phyloP scores from a whole-genome alignment of 2,888 invertebrate genomes.

The Campoletis raptor region DNA sequence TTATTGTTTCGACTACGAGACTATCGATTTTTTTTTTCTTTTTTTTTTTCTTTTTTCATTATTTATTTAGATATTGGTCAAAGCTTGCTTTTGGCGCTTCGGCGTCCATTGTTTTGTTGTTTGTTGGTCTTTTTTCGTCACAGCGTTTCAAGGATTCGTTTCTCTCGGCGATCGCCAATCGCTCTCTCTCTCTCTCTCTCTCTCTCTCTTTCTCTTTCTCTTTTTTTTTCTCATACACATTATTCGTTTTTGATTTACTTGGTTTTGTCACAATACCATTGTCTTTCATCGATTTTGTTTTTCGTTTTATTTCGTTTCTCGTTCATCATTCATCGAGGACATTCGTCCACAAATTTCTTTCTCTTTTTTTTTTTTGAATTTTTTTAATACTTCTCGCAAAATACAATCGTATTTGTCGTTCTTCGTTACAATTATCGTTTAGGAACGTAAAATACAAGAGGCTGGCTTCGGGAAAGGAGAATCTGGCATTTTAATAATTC shows the following conservation, averaged over 20 bases:
- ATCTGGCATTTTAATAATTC: conserved; percentile 36
- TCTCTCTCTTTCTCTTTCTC: conserved; percentile 9
- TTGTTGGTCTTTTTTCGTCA: conserved; percentile 21
- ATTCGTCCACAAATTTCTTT: not conserved
- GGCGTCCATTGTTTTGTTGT: conserved; percentile 15
- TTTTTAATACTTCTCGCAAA: conserved; percentile 8
- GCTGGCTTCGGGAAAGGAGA: not conserved
- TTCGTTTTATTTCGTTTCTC: not conserved
- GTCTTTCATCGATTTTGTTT: conserved; percentile 1
- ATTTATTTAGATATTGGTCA: conserved; percentile 58
- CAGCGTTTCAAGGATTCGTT: conserved; percentile 46
- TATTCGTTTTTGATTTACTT: not conserved
- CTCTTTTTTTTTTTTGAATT: not conserved
- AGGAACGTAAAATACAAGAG: conserved; percentile 62
- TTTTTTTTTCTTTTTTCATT: not conserved
- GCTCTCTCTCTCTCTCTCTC: conserved; percentile 4
- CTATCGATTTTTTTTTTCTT: not conserved
- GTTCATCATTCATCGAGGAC: not conserved
- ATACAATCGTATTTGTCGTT: conserved; percentile 5
- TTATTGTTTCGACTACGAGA: conserved; percentile 62
- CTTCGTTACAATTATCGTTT: conserved; percentile 33
- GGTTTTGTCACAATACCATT: conserved; percentile 5
- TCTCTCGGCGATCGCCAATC: conserved; percentile 35
- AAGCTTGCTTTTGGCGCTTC: conserved; percentile 42
- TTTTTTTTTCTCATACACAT: not conserved